A percentile compares a stretch with the other conserved stretches of the same genome.
These are phyloP conservation scores for Macrosiphum euphorbiae DNA, from an alignment of 2,888 invertebrate species.

Conservation along the genomic window DNA sequence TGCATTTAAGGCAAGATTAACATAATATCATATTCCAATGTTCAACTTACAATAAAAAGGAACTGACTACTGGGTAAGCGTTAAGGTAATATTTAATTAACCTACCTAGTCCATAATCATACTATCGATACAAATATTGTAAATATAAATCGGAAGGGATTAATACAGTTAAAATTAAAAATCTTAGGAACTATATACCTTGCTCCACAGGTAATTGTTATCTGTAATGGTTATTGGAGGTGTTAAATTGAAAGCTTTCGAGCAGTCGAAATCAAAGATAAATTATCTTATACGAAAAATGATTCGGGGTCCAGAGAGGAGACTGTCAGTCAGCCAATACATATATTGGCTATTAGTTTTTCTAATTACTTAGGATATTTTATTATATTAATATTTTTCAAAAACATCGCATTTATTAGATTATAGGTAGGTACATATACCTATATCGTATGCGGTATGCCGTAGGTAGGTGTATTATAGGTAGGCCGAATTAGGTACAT, in stretches of 20 bases:
- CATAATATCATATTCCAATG: not conserved
- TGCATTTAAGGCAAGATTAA: not conserved
- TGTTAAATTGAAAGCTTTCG: too few relatives aligned
- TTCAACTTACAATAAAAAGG: not conserved
- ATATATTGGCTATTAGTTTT: too few relatives aligned
- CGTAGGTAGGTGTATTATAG: too few relatives aligned
- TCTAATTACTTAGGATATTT: not conserved
- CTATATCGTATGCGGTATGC: too few relatives aligned
- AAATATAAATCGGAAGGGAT: not conserved
- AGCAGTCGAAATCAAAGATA: not conserved
- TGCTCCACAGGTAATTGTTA: too few relatives aligned
- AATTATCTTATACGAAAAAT: too few relatives aligned
- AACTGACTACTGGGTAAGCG: not conserved
- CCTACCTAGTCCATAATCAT: not conserved
- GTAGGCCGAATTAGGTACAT: too few relatives aligned
- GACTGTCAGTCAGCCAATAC: not conserved
- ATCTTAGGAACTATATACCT: not conserved
- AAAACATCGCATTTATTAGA: not conserved
- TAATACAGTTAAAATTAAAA: not conserved
- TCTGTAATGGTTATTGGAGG: too few relatives aligned
- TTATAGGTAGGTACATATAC: too few relatives aligned
- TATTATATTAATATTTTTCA: not conserved
- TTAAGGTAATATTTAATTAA: not conserved
- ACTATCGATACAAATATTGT: not conserved
- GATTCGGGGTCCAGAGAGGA: not conserved